Evolutionary conservation across 2,797 vertebrate genomes (phyloP), one percentile per base, ranked within the genome.

Genomic region (Phoeniculus purpureus): DNA sequence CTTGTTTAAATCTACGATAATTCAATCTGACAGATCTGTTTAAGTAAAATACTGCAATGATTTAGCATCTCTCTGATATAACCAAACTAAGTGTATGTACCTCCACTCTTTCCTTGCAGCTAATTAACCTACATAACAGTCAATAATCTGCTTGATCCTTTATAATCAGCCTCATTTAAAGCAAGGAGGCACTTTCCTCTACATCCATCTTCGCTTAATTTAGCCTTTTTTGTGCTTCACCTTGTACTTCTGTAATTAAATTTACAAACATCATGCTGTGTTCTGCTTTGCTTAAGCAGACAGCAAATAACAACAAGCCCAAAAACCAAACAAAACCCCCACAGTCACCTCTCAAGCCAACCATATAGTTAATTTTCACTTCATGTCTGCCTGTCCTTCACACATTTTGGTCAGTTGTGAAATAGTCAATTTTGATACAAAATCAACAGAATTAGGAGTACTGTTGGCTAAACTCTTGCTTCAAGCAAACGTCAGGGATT

Each of bases 141-240:
- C 87, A 89, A 66, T 91, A 89, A 87, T 54, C 64, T 81, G 64
- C 76, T 87, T 88, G n/a, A 90, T 93, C 80, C 56, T 9, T 77
- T 80, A 74, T 93, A 92, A 94, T 86, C 59, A 89, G 23, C 68
- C 74, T 90, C 51, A 88, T 93, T 95, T 79, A 92, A 89, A 88
- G 32, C 77, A 88, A 31, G 4, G 60, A 79, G 60, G 40, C 16
- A 50, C 75, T 88, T 89, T 73, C 85, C 70, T 91, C 87, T 48
- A 82, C 67, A 94, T 91, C 58, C 54, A 82, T 82, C 89, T 77
- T 87, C 74, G 61, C 64, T 93, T 88, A 91, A 92, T 94, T 89
- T 58, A 91, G 67, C 71, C 4, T 67, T 67, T 87, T 87, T 88
- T 67, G 58, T 76, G 74, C 89, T 88, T 90, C 80, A 74, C 91